These are phyloP conservation scores for Halocynthia roretzi DNA, from an alignment of 23 tunicate genomes.

Conservation along the genomic window DNA sequence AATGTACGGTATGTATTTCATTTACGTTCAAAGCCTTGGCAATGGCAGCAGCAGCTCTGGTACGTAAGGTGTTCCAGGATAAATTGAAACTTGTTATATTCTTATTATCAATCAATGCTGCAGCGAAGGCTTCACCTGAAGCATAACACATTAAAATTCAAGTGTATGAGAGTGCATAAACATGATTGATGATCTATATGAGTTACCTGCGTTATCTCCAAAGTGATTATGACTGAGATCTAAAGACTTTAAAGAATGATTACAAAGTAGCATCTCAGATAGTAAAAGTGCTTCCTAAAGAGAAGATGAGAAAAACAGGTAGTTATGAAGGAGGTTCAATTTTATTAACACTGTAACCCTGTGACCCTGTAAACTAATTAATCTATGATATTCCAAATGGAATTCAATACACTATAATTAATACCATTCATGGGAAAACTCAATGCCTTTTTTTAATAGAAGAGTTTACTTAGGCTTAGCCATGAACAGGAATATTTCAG, in stretches of 20 bases:
- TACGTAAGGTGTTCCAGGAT: constrained; percentile 62
- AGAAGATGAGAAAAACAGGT: neutral
- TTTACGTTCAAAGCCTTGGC: constrained; percentile 62
- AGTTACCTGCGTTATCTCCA: constrained; percentile 49
- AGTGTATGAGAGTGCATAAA: neutral
- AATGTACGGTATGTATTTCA: too few species aligned
- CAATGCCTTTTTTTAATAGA: too few species aligned
- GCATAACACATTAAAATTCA: neutral
- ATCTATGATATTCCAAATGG: neutral
- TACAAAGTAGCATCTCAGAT: constrained; percentile 39
- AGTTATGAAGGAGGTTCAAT: neutral
- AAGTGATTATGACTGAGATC: constrained; percentile 67
- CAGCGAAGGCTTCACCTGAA: constrained; percentile 67
- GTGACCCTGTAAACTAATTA: neutral
- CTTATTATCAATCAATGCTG: constrained; percentile 67
- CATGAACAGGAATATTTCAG: too few species aligned
- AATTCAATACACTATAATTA: too few species aligned
- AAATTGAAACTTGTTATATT: constrained; percentile 54
- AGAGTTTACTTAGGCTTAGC: too few species aligned
- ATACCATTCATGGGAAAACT: too few species aligned
- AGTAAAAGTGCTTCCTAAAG: constrained; percentile 63
- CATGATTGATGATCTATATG: neutral
- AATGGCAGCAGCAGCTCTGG: constrained; percentile 50
- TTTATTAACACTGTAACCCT: neutral
- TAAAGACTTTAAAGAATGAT: constrained; percentile 30